Evolutionary conservation across 2,888 invertebrate genomes (phyloP).

Genomic region (Teleogryllus oceanicus): DNA sequence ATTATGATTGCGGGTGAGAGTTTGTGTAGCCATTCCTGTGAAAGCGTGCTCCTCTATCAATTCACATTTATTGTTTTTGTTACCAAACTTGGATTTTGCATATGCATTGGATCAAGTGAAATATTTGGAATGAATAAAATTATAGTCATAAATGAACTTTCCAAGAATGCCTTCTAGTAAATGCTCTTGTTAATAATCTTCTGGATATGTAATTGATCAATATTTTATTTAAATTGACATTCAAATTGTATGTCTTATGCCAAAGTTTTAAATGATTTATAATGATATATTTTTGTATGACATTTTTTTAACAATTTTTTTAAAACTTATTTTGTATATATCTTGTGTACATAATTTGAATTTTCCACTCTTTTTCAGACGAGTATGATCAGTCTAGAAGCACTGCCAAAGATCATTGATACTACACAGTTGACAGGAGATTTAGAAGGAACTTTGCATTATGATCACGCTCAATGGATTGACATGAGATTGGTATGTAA

Average conservation of each 20-base stretch:
- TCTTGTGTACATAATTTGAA: neutral
- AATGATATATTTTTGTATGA: neutral
- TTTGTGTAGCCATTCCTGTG: too few relatives aligned
- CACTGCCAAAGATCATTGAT: slow-evolving; percentile 89
- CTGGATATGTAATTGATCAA: too few relatives aligned
- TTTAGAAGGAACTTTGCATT: slow-evolving; percentile 88
- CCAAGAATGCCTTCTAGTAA: too few relatives aligned
- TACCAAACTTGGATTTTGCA: too few relatives aligned
- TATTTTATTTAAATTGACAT: neutral
- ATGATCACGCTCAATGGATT: slow-evolving; percentile 97
- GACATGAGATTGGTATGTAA: slow-evolving; percentile 71
- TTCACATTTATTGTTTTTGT: too few relatives aligned
- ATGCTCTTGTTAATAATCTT: too few relatives aligned
- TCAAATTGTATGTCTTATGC: neutral
- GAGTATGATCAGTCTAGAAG: slow-evolving; percentile 93
- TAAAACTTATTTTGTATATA: neutral
- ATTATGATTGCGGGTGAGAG: too few relatives aligned
- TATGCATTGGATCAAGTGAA: too few relatives aligned
- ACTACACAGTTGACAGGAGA: slow-evolving; percentile 87
- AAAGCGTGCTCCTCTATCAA: too few relatives aligned
- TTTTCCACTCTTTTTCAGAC: slow-evolving; percentile 60
- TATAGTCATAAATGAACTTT: too few relatives aligned
- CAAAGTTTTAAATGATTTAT: neutral
- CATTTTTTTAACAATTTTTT: neutral
- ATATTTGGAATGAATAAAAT: too few relatives aligned